Evolutionary conservation across 2,797 vertebrate species (phyloP).

Genomic region (Aldrovandia affinis): DNA sequence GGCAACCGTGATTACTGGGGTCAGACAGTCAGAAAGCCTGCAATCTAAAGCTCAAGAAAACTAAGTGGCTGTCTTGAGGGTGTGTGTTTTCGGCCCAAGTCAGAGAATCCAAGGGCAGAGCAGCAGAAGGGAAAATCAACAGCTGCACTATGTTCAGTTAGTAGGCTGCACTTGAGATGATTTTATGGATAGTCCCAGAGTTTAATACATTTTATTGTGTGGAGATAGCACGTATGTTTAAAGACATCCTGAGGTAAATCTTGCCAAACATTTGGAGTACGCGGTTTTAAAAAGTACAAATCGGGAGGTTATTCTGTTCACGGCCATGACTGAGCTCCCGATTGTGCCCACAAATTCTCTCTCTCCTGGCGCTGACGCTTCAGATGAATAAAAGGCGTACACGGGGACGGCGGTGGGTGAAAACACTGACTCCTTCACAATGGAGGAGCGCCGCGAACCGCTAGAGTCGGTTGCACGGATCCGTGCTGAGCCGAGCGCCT

Average conservation of each 20-base stretch:
- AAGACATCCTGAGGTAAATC: not conserved
- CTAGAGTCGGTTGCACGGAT: not conserved
- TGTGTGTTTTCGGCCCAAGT: not conserved
- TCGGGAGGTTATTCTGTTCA: not conserved
- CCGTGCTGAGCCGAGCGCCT: not conserved
- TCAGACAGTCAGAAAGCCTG: not conserved
- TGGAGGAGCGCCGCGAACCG: not conserved
- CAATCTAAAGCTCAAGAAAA: not conserved
- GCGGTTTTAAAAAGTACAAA: not conserved
- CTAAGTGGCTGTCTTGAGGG: not conserved
- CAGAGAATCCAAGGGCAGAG: not conserved
- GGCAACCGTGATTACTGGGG: not conserved
- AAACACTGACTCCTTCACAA: not conserved
- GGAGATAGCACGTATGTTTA: not conserved
- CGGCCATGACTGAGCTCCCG: not conserved
- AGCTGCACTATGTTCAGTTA: not conserved
- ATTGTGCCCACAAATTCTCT: not conserved
- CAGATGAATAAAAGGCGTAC: not conserved
- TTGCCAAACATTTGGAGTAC: too few species aligned
- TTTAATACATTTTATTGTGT: not conserved
- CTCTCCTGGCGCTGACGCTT: not conserved
- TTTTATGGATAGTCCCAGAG: not conserved
- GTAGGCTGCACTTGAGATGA: not conserved
- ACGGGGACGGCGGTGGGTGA: not conserved
- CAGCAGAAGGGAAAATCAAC: not conserved